phyloP scores from a whole-genome alignment of 2,888 invertebrate species.

The Megastigmus dorsalis region DNA sequence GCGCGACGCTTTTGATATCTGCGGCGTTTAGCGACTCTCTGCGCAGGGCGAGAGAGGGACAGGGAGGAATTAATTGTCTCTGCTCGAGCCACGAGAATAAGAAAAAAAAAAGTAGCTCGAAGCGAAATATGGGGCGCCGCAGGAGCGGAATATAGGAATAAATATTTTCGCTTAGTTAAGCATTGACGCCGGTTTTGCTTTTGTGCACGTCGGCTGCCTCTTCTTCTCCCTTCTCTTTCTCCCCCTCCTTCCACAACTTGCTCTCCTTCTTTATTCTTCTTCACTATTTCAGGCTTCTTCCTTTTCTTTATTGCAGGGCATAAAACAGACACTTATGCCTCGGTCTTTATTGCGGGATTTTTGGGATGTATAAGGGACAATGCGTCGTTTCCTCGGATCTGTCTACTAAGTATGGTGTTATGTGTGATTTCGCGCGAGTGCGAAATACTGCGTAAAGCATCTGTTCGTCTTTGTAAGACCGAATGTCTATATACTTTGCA shows the following conservation, averaged over 20 bases:
- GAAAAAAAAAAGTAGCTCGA: not conserved
- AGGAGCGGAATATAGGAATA: slow-evolving; percentile 57
- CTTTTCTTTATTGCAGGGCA: too few relatives aligned
- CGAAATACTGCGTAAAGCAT: too few relatives aligned
- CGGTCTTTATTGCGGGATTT: too few relatives aligned
- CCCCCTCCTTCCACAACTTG: not conserved
- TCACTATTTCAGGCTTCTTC: not conserved
- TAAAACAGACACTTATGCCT: too few relatives aligned
- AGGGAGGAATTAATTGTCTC: slow-evolving; percentile 64
- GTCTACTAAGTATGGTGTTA: too few relatives aligned
- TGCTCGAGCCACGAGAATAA: slow-evolving; percentile 50
- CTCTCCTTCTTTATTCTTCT: not conserved
- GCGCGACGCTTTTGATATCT: slow-evolving; percentile 61
- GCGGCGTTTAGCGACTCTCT: slow-evolving; percentile 60
- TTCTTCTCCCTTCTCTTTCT: slow-evolving; percentile 25
- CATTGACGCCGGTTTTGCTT: slow-evolving; percentile 56
- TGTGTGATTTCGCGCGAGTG: too few relatives aligned
- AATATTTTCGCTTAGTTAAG: slow-evolving; percentile 67
- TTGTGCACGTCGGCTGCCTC: not conserved
- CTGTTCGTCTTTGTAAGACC: too few relatives aligned
- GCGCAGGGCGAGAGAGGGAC: not conserved
- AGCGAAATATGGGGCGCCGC: not conserved
- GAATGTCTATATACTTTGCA: too few relatives aligned
- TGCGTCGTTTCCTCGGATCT: too few relatives aligned
- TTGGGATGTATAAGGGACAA: too few relatives aligned